These are phyloP conservation scores for Heliangelus exortis DNA, from an alignment of 2,797 vertebrate genomes.

Conservation along the genomic window DNA sequence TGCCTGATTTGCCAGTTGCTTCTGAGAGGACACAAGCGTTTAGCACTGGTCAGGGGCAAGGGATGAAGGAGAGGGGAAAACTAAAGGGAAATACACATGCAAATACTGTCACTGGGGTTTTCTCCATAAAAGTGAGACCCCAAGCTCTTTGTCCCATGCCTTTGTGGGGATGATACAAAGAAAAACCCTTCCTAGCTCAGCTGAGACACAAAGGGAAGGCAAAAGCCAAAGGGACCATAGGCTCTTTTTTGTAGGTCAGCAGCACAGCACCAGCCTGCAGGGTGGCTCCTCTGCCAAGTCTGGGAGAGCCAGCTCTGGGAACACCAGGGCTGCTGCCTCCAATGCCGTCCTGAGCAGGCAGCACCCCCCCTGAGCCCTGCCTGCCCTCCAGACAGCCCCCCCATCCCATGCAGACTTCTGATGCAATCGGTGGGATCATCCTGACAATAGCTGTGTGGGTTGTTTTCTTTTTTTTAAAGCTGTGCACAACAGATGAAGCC, in stretches of 20 bases:
- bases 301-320: rapidly evolving
- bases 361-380: background rate
- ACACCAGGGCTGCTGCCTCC: background rate
- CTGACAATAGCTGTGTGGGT: constrained; percentile 19
- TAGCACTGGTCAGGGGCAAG: background rate
- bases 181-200: background rate
- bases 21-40: background rate
- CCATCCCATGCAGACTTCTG: background rate
- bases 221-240: background rate
- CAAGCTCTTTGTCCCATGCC: background rate
- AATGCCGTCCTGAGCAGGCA: rapidly evolving
- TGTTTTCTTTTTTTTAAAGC: background rate
- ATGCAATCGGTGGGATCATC: background rate
- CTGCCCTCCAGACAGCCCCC: background rate
- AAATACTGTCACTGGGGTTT: background rate
- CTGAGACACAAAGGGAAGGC: background rate
- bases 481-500: constrained; percentile 4
- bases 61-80: background rate
- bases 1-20: background rate
- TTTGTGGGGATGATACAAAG: background rate
- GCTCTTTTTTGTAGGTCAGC: background rate
- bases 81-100: background rate
- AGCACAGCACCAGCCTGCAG: background rate
- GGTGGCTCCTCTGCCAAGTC: background rate
- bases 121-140: background rate